Conservation (phyloP, 2,113 vertebrate species). For the Rhombomys opimus region DNA sequence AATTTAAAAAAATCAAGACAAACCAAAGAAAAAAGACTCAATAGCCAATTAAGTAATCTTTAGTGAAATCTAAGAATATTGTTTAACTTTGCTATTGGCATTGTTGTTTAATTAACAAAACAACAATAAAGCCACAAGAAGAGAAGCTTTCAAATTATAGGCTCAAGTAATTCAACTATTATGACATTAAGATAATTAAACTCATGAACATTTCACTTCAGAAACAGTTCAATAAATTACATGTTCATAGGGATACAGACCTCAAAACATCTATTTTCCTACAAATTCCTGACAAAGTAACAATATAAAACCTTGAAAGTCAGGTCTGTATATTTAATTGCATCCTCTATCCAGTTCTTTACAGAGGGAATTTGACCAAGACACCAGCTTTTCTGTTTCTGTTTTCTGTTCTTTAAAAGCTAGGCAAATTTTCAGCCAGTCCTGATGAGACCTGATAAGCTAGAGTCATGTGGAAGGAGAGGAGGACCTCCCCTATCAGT, state of each 20-base stretch:
- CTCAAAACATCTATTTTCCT: neutral
- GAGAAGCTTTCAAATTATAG: neutral
- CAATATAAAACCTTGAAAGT: neutral
- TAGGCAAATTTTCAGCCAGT: too few species aligned
- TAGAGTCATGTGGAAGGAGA: too few species aligned
- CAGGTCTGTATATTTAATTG: neutral
- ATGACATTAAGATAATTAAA: constrained; percentile 25
- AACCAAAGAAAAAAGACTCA: neutral
- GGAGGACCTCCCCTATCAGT: too few species aligned
- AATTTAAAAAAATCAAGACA: neutral
- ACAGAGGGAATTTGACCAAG: neutral
- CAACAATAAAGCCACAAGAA: neutral
- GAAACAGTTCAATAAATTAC: constrained; percentile 31
- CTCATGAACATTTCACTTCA: constrained; percentile 5
- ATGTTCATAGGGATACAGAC: neutral
- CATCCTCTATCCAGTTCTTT: neutral
- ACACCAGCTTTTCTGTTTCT: neutral
- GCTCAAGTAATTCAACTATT: constrained; percentile 4
- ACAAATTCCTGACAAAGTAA: neutral
- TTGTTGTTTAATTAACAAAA: constrained; percentile 38
- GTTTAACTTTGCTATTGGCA: neutral
- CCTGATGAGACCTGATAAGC: too few species aligned
- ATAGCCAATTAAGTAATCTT: constrained; percentile 22
- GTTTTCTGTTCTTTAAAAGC: constrained; percentile 28
- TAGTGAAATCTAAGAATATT: neutral